Evolutionary conservation across 2,888 invertebrate genomes (phyloP).

Genomic region (Drosophila robusta): DNA sequence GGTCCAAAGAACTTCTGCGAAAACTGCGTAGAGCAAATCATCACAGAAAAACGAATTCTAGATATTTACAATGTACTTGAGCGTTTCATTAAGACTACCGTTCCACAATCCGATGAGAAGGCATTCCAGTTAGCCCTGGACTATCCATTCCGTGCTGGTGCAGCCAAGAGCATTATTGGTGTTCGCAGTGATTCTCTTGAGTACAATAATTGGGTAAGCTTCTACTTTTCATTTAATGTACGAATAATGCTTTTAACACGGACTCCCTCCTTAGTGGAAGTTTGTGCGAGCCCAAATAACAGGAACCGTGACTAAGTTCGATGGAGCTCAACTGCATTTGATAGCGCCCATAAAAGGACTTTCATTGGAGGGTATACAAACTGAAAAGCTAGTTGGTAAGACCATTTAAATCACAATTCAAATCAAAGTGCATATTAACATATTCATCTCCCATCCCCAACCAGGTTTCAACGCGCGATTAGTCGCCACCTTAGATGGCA

Average conservation of each 20-base stretch:
- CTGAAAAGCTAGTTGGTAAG: slow-evolving; percentile 84
- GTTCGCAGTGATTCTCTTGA: slow-evolving; percentile 88
- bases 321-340: slow-evolving; percentile 88
- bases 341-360: slow-evolving; percentile 87
- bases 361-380: slow-evolving; percentile 85
- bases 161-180: slow-evolving; percentile 90
- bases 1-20: slow-evolving; percentile 78
- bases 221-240: not conserved
- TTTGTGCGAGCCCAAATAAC: slow-evolving; percentile 71
- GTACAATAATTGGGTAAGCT: slow-evolving; percentile 80
- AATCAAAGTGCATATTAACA: not conserved
- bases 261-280: slow-evolving; percentile 67
- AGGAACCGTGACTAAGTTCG: slow-evolving; percentile 85
- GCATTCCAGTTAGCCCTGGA: slow-evolving; percentile 88
- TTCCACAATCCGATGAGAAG: slow-evolving; percentile 86
- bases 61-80: slow-evolving; percentile 77
- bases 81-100: slow-evolving; percentile 57
- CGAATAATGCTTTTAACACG: too few species aligned
- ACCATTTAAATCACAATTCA: not conserved
- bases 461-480: slow-evolving; percentile 88
- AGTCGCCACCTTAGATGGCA: slow-evolving; percentile 88
- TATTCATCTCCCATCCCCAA: not conserved
- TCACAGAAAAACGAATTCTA: slow-evolving; percentile 65
- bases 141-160: slow-evolving; percentile 91
- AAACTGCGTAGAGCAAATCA: slow-evolving; percentile 67